phyloP scores from a whole-genome alignment of 2,888 invertebrate genomes.

The Myopa testacea region DNA sequence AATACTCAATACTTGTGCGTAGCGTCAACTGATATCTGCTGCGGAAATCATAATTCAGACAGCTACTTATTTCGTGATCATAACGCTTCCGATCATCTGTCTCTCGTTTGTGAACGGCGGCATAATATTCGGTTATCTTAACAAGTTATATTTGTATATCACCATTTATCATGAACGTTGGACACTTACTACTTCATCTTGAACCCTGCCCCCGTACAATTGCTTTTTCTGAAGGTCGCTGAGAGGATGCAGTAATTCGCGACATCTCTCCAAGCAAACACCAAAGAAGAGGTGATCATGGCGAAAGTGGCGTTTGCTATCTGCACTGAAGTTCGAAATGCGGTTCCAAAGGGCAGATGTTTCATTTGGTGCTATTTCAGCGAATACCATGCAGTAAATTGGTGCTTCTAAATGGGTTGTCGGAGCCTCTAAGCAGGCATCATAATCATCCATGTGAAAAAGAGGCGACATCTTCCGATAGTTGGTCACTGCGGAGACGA shows the following conservation, averaged over 20 bases:
- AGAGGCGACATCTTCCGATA: constrained; percentile 59
- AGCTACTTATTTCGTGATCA: constrained; percentile 55
- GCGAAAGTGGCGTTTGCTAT: constrained; percentile 54
- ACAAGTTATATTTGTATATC: background rate
- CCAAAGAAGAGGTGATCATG: constrained; percentile 61
- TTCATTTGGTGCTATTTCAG: constrained; percentile 57
- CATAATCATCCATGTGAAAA: constrained; percentile 61
- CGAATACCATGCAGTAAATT: constrained; percentile 59
- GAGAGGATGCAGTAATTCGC: constrained; percentile 36
- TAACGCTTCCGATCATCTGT: constrained; percentile 53
- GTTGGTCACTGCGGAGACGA: constrained; percentile 52
- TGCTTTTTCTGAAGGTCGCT: background rate
- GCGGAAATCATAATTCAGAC: constrained; percentile 56
- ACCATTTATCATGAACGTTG: background rate
- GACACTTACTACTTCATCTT: constrained; percentile 42
- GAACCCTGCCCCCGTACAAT: constrained; percentile 6
- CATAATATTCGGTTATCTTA: constrained; percentile 55
- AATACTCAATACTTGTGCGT: constrained; percentile 60
- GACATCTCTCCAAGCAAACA: constrained; percentile 59
- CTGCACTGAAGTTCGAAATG: constrained; percentile 54
- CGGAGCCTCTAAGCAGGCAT: constrained; percentile 67
- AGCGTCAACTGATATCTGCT: constrained; percentile 50
- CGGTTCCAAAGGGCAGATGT: constrained; percentile 57
- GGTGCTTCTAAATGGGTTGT: constrained; percentile 41
- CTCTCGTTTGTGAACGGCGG: constrained; percentile 53